These are phyloP conservation scores for Drosophila micromelanica DNA, from an alignment of 1,140 invertebrate species.

Conservation along the genomic window DNA sequence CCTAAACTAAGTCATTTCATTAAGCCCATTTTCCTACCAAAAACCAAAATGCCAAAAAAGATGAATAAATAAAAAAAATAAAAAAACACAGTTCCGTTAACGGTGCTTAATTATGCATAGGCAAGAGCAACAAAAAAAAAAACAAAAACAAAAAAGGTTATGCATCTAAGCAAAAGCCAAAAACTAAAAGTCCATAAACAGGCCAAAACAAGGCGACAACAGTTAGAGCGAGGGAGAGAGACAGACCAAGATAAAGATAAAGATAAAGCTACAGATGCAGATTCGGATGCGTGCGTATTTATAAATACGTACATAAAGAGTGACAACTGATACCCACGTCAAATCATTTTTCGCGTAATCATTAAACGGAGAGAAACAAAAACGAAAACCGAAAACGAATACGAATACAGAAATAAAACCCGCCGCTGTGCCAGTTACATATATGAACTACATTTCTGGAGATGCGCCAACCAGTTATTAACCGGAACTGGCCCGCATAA, in stretches of 20 bases:
- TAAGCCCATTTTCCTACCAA: slow-evolving; percentile 61
- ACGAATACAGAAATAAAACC: slow-evolving; percentile 6
- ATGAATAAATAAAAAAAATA: slow-evolving; percentile 22
- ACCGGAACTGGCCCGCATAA: slow-evolving; percentile 78
- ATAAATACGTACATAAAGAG: slow-evolving; percentile 16
- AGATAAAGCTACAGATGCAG: slow-evolving; percentile 4
- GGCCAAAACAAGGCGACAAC: slow-evolving; percentile 36
- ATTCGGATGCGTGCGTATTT: slow-evolving; percentile 10
- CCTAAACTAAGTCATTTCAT: slow-evolving; percentile 51
- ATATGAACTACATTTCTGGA: slow-evolving; percentile 65
- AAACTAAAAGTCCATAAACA: slow-evolving; percentile 22
- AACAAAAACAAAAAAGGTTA: slow-evolving; percentile 48
- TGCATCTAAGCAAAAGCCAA: slow-evolving; percentile 22
- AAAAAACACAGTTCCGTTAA: slow-evolving; percentile 73
- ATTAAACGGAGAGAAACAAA: slow-evolving; percentile 47
- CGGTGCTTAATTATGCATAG: slow-evolving; percentile 78
- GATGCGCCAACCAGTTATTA: slow-evolving; percentile 67
- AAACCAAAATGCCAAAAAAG: not conserved
- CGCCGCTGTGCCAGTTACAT: slow-evolving; percentile 74
- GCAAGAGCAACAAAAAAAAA: slow-evolving; percentile 28
- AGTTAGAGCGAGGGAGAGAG: not conserved
- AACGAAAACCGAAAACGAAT: slow-evolving; percentile 1
- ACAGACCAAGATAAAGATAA: slow-evolving; percentile 16
- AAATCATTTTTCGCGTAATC: slow-evolving; percentile 76
- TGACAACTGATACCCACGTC: slow-evolving; percentile 23